Conservation (phyloP, 2,888 invertebrate species). For the Nephrotoma appendiculata region DNA sequence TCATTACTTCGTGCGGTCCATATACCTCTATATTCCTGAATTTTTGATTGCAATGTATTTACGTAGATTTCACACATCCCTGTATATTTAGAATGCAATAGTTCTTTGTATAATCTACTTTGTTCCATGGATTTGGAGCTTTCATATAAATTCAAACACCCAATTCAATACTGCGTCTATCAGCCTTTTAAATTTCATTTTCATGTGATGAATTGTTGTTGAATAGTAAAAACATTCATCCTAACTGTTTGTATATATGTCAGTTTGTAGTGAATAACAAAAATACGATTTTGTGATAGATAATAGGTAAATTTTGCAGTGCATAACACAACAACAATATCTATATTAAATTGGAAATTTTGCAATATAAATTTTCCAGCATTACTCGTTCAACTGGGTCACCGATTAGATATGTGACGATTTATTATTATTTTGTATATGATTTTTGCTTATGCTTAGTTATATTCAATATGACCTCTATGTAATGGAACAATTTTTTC, state of each 20-base stretch:
- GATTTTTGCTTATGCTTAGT: neutral
- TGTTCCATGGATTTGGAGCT: neutral
- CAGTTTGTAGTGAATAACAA: neutral
- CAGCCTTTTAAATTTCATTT: neutral
- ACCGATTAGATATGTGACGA: neutral
- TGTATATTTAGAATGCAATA: too few species aligned
- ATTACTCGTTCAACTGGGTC: neutral
- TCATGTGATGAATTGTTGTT: neutral
- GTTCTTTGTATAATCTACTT: neutral
- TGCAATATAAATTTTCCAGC: neutral
- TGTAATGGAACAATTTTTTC: neutral
- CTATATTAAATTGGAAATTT: neutral
- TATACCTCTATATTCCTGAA: too few species aligned
- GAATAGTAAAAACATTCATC: neutral
- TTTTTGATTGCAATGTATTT: too few species aligned
- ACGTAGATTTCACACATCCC: too few species aligned
- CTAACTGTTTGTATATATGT: neutral
- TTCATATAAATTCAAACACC: neutral
- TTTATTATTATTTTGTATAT: neutral
- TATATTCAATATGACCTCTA: neutral
- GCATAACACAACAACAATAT: neutral
- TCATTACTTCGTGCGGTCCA: neutral
- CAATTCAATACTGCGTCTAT: neutral
- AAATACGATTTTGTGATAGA: neutral
- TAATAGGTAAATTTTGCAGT: neutral